These are phyloP conservation scores for Synanthedon myopaeformis DNA, from an alignment of 2,888 invertebrate species.

Conservation along the genomic window DNA sequence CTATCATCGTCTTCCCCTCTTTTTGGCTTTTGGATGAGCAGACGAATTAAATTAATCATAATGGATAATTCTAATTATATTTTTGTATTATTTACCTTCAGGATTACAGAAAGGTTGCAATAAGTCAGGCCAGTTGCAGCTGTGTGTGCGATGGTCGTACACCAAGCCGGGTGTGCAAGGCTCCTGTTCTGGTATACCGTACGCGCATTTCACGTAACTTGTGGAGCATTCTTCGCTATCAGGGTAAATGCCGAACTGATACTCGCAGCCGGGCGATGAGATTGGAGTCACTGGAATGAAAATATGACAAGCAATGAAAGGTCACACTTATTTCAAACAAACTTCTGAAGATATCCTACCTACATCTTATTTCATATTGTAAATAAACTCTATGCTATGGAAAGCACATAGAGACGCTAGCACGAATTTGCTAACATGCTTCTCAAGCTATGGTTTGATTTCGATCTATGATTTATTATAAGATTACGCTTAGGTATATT, in stretches of 20 bases:
- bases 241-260: constrained; percentile 89
- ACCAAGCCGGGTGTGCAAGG: constrained; percentile 89
- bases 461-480: too few species aligned
- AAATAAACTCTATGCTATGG: too few species aligned
- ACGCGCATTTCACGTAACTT: constrained; percentile 87
- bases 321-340: too few species aligned
- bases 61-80: not conserved
- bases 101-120: constrained; percentile 89
- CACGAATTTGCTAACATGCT: too few species aligned
- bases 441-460: too few species aligned
- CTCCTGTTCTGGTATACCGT: constrained; percentile 82
- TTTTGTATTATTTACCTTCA: constrained; percentile 72
- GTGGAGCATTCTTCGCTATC: constrained; percentile 85
- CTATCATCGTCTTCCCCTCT: too few species aligned
- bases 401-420: too few species aligned
- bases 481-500: too few species aligned
- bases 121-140: constrained; percentile 95
- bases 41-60: not conserved
- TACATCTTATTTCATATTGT: too few species aligned
- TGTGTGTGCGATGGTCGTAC: constrained; percentile 88
- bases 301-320: too few species aligned
- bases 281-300: constrained; percentile 77
- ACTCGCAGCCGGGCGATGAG: constrained; percentile 86
- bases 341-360: too few species aligned
- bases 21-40: too few species aligned